A percentile compares a stretch with the other conserved stretches of the same genome.
These are phyloP conservation scores for Rousettus madagascariensis DNA, from an alignment of 2,797 vertebrate species.

Conservation along the genomic window DNA sequence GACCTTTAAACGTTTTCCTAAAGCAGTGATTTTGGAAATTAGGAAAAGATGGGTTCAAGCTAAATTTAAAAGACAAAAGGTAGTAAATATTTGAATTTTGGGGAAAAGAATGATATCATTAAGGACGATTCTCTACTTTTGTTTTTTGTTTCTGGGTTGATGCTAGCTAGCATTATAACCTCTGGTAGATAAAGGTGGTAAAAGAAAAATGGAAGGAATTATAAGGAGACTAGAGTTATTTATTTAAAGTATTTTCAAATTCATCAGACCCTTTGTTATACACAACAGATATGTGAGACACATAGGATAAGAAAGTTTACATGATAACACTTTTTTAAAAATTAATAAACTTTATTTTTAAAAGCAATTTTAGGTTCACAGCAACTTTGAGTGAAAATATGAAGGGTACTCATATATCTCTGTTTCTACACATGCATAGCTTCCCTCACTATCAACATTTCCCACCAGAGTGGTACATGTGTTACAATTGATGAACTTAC, in stretches of 20 bases:
- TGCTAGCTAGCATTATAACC: background rate
- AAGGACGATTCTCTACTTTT: background rate
- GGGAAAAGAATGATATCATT: background rate
- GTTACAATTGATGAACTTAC: background rate
- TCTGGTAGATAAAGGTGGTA: background rate
- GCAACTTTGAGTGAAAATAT: background rate
- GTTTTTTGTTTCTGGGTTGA: background rate
- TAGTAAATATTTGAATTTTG: background rate
- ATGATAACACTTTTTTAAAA: background rate
- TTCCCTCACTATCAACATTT: background rate
- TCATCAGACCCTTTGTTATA: background rate
- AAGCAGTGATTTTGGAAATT: background rate
- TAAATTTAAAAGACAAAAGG: background rate
- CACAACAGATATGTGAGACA: background rate
- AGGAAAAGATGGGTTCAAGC: background rate
- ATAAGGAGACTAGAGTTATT: background rate
- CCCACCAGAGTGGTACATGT: background rate
- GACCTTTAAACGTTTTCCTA: background rate
- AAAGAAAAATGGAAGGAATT: background rate
- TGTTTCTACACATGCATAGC: background rate
- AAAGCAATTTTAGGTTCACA: background rate
- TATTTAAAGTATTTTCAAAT: background rate
- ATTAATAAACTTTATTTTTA: background rate
- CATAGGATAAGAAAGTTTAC: background rate
- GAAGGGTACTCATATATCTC: background rate